Evolutionary conservation across 2,797 vertebrate genomes (phyloP), one percentile per base, ranked within the genome.

Genomic region (Myripristis murdjan): DNA sequence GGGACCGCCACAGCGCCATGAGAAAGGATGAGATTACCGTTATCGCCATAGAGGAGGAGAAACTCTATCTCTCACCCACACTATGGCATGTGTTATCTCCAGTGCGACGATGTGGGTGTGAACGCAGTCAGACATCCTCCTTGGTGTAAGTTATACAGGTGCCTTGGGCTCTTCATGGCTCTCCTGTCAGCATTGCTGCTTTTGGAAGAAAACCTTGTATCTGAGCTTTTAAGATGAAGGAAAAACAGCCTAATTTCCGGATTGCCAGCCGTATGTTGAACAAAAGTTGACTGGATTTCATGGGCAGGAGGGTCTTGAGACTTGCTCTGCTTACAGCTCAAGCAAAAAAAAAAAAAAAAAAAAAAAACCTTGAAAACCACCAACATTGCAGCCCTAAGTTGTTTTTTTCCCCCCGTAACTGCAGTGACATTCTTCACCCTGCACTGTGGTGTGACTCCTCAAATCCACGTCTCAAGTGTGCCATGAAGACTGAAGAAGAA

Each of bases 1-100:
- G 28, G 47, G 28, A 41, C 33, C 43, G 44, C 18, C 3, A 43
- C 62, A 46, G 33, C 51, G 46, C 41, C 28, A 72, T 22, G 57
- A 75, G 46, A 76, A 75, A 69, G 68, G 63, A 73, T 72, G 55
- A 74, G 64, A 84, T 85, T 81, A 74, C 68, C 63, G 70, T 77
- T 73, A 75, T 82, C 82, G 52, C 39, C 39, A 67, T 54, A 61
- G 79, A 82, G 62, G 43, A 46, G 48, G 31, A 53, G 81, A 82
- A 83, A 89, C 72, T 39, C 56, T 61, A 86, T 84, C 79, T 76
- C 23, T 67, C 28, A 22, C n/a, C 5, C 4, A 68, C 22, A 28
- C 8, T 31, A 8, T 72, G 47, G n/a, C 69, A 23, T 44, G 62
- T 60, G 70, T 71, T 79, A 87, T 81, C 85, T 57, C 56, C 23